These are phyloP conservation scores for Lethenteron camtschaticum DNA, from an alignment of 2,113 vertebrate species.

Conservation along the genomic window DNA sequence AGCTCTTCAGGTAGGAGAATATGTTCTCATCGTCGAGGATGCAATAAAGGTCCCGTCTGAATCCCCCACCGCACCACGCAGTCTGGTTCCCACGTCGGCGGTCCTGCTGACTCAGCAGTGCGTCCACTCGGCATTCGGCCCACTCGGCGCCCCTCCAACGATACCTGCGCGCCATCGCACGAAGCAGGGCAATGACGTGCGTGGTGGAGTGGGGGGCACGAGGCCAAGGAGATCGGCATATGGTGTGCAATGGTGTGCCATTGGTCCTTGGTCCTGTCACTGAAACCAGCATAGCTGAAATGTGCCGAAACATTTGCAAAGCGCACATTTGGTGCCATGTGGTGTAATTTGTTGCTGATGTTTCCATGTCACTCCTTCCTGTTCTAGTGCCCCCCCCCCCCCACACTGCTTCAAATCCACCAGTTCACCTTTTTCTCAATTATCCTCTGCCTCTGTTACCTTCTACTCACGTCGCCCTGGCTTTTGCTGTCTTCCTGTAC, in stretches of 20 bases:
- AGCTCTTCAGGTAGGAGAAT: constrained; percentile 33
- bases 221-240: neutral
- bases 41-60: constrained; percentile 67
- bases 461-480: too few relatives aligned
- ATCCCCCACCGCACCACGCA: constrained; percentile 60
- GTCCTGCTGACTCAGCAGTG: constrained; percentile 73
- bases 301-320: too few relatives aligned
- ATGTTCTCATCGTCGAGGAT: constrained; percentile 53
- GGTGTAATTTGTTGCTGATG: too few relatives aligned
- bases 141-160: constrained; percentile 72
- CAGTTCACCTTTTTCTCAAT: too few relatives aligned
- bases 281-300: neutral
- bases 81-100: constrained; percentile 65
- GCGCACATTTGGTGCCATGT: too few relatives aligned
- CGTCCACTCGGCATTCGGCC: constrained; percentile 66
- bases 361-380: too few relatives aligned
- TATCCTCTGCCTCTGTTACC: too few relatives aligned
- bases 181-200: too few relatives aligned
- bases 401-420: too few relatives aligned
- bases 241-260: neutral
- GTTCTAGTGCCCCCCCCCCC: too few relatives aligned
- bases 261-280: neutral
- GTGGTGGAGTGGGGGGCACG: neutral
- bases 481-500: too few relatives aligned
- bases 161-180: constrained; percentile 24